Evolutionary conservation across 2,888 invertebrate genomes (phyloP), one percentile per base, ranked within the genome.

Genomic region (Allolobophora icterica): DNA sequence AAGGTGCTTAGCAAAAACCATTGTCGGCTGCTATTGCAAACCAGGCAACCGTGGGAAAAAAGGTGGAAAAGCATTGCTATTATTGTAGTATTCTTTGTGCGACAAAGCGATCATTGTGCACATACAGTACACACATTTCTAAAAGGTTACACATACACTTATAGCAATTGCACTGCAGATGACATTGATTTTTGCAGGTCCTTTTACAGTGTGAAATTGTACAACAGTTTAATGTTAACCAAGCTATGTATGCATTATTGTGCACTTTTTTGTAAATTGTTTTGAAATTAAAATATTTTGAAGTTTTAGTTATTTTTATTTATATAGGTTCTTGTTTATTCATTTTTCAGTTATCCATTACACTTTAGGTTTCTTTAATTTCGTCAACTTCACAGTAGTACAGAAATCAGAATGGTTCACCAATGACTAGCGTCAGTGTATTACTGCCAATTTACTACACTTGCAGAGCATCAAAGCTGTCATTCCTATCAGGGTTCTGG

Each of bases 251-350:
- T 71, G 71, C 71, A 71, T 71, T n/a, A 71, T 71, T 30, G 71
- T 71, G 71, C 71, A 71, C n/a, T 71, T 71, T 30, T 71, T 30
- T 71, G 30, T 24, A 1, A 13, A 30, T 71, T n/a, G 71, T 71
- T 71, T 71, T 71, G 71, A 71, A 71, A 71, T 71, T 71, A 71
- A 52, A 71, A 71, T 71, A 71, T n/a, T 71, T 71, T 30, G 30
- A 52, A 21, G 19, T 71, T 71, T 71, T 71, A 71, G 71, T 71
- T 71, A 71, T 24, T 52, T 52, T 52, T 21, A 52, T 42, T 42
- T 42, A 52, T 24, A 24, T 52, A 15, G 52, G 8, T 24, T 52
- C 52, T 52, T 71, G n/a, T 71, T 71, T 6, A n/a, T 71, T 3
- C 71, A n/a, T 71, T 71, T 42, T 52, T 52, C 52, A 52, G 52